phyloP scores from a whole-genome alignment of 2,113 vertebrate species.

The Burhinus bistriatus region DNA sequence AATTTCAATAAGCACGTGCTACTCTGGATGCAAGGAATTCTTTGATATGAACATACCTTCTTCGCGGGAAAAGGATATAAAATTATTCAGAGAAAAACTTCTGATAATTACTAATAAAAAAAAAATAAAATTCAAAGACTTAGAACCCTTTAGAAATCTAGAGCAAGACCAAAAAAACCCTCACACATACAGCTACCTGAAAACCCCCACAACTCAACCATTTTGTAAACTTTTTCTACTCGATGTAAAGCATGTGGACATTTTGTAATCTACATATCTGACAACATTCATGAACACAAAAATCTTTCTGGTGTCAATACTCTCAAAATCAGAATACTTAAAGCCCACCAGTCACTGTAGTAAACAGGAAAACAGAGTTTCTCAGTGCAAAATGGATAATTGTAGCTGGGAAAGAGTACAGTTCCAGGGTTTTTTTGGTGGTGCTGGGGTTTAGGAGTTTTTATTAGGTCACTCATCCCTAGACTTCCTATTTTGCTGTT shows the following conservation, averaged over 20 bases:
- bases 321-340: not conserved
- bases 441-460: rapidly evolving
- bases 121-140: not conserved
- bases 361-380: not conserved
- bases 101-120: not conserved
- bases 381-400: not conserved
- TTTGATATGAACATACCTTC: not conserved
- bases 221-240: not conserved
- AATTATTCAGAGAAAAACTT: not conserved
- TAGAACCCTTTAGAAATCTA: not conserved
- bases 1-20: not conserved
- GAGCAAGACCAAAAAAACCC: not conserved
- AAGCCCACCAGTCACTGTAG: not conserved
- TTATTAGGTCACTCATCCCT: not conserved
- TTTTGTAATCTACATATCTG: not conserved
- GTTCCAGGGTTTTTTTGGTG: not conserved
- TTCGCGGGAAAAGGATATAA: not conserved
- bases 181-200: not conserved
- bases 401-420: not conserved
- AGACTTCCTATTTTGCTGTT: not conserved
- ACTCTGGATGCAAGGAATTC: not conserved
- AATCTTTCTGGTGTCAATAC: not conserved
- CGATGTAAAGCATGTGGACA: not conserved
- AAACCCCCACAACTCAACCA: not conserved
- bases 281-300: not conserved